These are phyloP conservation scores for Babyrousa celebensis DNA, from an alignment of 2,797 vertebrate species.

Conservation along the genomic window DNA sequence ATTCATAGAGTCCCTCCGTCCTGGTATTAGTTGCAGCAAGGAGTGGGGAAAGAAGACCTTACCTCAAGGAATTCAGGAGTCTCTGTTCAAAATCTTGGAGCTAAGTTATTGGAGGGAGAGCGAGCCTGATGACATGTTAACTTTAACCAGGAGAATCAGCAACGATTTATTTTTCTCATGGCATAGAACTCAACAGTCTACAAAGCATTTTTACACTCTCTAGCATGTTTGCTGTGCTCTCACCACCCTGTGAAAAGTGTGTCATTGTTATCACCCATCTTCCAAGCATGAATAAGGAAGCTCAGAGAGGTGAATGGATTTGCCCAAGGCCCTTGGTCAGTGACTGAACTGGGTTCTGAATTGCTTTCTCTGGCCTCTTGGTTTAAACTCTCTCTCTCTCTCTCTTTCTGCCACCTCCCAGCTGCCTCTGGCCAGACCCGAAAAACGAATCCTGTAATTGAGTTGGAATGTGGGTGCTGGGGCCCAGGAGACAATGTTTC, in stretches of 20 bases:
- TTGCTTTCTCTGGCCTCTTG: conserved; percentile 45
- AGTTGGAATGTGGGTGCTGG: conserved; percentile 88
- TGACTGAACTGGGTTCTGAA: not conserved
- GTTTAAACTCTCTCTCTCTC: conserved; percentile 66
- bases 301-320: not conserved
- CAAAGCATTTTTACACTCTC: not conserved
- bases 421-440: conserved; percentile 84
- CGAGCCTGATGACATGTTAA: not conserved
- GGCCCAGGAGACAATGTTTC: conserved; percentile 84
- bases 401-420: conserved; percentile 73
- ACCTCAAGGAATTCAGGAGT: not conserved
- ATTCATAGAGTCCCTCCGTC: not conserved
- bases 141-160: conserved; percentile 41
- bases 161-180: not conserved
- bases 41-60: not conserved
- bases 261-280: not conserved
- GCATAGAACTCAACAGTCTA: not conserved
- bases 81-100: not conserved
- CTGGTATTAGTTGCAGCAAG: not conserved
- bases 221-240: not conserved
- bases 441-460: conserved; percentile 87
- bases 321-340: conserved; percentile 19
- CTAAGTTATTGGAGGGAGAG: not conserved
- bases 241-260: not conserved
- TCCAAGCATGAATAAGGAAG: not conserved